Percentiles rank a stretch among this genome's conserved stretches.
Evolutionary conservation across 2,888 invertebrate species (phyloP).

Genomic region (Morpho helenor): DNA sequence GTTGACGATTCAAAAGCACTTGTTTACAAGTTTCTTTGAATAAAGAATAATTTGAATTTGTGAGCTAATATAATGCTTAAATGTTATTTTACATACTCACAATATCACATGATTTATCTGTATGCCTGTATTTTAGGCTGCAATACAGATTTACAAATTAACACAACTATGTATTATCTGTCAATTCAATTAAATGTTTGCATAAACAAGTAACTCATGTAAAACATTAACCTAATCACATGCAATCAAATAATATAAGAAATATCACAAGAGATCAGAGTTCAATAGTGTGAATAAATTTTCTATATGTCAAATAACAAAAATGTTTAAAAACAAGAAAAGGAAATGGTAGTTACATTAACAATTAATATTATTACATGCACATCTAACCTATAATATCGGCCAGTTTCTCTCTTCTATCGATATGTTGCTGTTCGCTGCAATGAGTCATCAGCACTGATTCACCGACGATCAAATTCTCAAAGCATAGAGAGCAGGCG

Average conservation of each 20-base stretch:
- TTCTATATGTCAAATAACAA: slow-evolving; percentile 2
- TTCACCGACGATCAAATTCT: slow-evolving; percentile 61
- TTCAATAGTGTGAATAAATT: slow-evolving; percentile 4
- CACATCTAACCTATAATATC: slow-evolving; percentile 50
- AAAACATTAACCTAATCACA: background rate
- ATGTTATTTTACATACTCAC: no score
- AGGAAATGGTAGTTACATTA: background rate
- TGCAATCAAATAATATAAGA: slow-evolving; percentile 4
- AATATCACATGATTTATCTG: no score
- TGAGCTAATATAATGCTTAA: no score
- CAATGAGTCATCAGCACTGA: slow-evolving; percentile 66
- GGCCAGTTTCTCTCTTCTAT: slow-evolving; percentile 44
- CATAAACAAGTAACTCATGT: background rate
- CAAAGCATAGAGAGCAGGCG: slow-evolving; percentile 67
- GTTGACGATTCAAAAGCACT: no score
- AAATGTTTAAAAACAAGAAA: background rate
- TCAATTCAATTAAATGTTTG: background rate
- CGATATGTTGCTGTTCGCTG: slow-evolving; percentile 45
- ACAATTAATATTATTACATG: background rate
- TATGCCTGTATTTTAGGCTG: no score
- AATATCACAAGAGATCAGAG: slow-evolving; percentile 5
- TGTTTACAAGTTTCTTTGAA: no score
- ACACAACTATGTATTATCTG: no score
- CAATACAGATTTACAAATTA: no score
- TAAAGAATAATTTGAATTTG: no score